Base-by-base conservation (phyloP, 2,113 vertebrate genomes). In the western clawed frog (Xenopus tropicalis) region DNA sequence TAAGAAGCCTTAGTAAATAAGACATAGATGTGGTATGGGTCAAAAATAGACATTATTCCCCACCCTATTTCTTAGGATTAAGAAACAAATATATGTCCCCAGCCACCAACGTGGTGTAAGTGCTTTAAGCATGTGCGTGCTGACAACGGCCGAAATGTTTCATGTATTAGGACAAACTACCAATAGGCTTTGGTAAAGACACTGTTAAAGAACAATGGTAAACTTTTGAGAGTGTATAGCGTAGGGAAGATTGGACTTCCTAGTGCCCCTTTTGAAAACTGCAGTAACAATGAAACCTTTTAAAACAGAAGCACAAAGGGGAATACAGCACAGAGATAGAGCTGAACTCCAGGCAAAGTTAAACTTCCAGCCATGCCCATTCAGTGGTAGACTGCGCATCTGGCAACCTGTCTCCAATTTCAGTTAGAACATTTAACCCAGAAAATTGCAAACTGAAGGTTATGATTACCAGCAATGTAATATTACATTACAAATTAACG, bases 111-210 rank as follows among this genome's bases (percentile, higher is more conserved):
- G 22, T 62, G 72, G 72, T 23, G 1, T 75, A 75, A 75, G 73
- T 75, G 81, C 74, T 62, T 82, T 81, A 74, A 74, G 52, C 0
- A 0, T 87, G 86, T 87, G 87, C 82, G 84, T 86, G 79, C 79
- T 80, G 85, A 87, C 86, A 87, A 84, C 81, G 86, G 85, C 66
- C 46, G 69, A 3, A 22, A 46, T 25, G 25, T 80, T 79, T 78
- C 79, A 71, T 20, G 81, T 58, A 76, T 71, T 0, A 68, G 69
- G 78, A 78, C 69, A 80, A 78, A 80, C 78, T 71, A 74, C 79
- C 78, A 70, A 72, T 76, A 66, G 56, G 61, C 72, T 74, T 74
- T 75, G 72, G 72, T 75, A 75, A 69, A 58, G 65, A 75, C 66
- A 67, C 72, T 66, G 62, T 63, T 42, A 48, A 59, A 71, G 51